phyloP scores from a whole-genome alignment of 2,888 invertebrate species.

The Napeogenes inachia region DNA sequence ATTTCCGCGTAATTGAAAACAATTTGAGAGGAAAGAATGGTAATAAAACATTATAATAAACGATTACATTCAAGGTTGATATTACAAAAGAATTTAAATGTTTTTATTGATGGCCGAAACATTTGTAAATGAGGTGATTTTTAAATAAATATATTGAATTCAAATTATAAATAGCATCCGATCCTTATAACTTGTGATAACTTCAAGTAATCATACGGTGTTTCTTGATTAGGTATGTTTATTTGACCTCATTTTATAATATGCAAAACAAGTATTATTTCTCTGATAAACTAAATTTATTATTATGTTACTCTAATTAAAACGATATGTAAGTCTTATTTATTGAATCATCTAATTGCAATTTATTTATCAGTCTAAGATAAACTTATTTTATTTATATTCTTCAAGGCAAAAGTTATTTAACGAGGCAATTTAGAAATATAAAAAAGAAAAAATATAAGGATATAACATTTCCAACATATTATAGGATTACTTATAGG shows the following conservation, averaged over 20 bases:
- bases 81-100: background rate
- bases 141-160: background rate
- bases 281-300: background rate
- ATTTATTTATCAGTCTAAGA: too few relatives aligned
- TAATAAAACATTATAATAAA: background rate
- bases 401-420: too few relatives aligned
- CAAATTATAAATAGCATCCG: too few relatives aligned
- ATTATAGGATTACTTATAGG: too few relatives aligned
- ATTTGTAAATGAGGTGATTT: background rate
- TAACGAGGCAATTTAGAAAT: too few relatives aligned
- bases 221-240: background rate
- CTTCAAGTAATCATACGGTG: background rate
- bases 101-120: background rate
- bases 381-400: too few relatives aligned
- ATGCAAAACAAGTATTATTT: background rate
- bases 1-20: constrained; percentile 20
- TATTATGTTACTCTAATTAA: background rate
- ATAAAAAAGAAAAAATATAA: too few relatives aligned
- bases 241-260: constrained; percentile 1
- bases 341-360: too few relatives aligned
- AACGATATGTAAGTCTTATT: too few relatives aligned
- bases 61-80: constrained; percentile 1
- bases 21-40: constrained; percentile 28
- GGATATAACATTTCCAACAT: too few relatives aligned
- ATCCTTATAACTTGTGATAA: too few relatives aligned